Conservation (phyloP, 1,140 invertebrate species). For the Asobara japonica region DNA sequence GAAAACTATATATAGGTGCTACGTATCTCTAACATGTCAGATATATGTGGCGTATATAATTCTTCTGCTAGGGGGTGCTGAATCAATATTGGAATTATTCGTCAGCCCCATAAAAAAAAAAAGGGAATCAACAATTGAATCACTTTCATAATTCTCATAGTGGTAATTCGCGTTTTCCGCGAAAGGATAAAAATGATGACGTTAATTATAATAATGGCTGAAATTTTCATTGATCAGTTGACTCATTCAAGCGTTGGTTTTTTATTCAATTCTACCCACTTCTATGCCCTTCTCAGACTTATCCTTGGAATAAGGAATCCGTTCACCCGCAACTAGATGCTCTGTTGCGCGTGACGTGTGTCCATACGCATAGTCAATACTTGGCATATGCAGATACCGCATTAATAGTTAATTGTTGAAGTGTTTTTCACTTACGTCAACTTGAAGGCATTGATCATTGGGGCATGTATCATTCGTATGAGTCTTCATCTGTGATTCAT, state of each 20-base stretch:
- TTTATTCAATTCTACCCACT: constrained; percentile 18
- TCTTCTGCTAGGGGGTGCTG: no score
- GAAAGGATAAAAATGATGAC: not conserved
- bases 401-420: not conserved
- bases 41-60: no score
- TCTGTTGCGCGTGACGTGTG: not conserved
- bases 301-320: constrained; percentile 47
- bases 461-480: not conserved
- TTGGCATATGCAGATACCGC: not conserved
- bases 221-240: constrained; percentile 2
- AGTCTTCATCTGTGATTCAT: not conserved
- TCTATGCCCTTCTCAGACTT: constrained; percentile 31
- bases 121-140: not conserved
- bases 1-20: no score
- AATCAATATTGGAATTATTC: no score
- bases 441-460: not conserved
- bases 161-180: no score
- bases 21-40: no score
- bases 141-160: no score
- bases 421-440: not conserved
- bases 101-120: no score
- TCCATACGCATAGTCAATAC: not conserved
- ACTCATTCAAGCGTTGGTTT: not conserved
- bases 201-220: not conserved
- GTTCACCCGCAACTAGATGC: constrained; percentile 46